phyloP scores from a whole-genome alignment of 2,113 vertebrate species.

The Holacanthus passer region DNA sequence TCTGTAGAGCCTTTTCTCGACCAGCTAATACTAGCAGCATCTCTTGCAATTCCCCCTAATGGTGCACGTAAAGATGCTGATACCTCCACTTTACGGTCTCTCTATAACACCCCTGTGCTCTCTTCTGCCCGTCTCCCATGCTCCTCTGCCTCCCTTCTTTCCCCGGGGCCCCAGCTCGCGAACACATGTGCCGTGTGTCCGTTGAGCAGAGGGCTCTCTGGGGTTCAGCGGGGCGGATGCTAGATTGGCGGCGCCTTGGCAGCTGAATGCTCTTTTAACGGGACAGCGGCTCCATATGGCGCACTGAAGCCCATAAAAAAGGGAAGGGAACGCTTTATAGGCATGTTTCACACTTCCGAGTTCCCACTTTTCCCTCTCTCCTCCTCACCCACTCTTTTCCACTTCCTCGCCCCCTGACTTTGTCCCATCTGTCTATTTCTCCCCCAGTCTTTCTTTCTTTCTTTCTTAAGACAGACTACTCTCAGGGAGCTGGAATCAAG shows the following conservation, averaged over 20 bases:
- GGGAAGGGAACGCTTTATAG: conserved; percentile 81
- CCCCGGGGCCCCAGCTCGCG: conserved; percentile 64
- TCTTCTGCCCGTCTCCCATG: conserved; percentile 34
- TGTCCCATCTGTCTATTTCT: conserved; percentile 52
- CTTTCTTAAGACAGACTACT: conserved; percentile 37
- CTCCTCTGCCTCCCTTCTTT: conserved; percentile 57
- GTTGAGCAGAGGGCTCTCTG: conserved; percentile 65
- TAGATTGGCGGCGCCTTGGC: conserved; percentile 73
- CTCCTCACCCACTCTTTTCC: conserved; percentile 51
- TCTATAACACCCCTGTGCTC: conserved; percentile 3
- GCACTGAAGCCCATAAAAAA: conserved; percentile 74
- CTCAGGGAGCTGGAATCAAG: conserved; percentile 58
- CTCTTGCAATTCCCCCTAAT: neutral
- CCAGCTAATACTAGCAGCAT: neutral
- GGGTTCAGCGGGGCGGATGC: conserved; percentile 74
- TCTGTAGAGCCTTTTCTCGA: neutral
- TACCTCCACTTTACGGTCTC: neutral
- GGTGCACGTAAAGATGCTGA: neutral
- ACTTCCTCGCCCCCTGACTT: conserved; percentile 46
- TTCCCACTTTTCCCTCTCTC: conserved; percentile 69
- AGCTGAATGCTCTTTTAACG: conserved; percentile 79
- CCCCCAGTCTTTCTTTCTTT: conserved; percentile 3
- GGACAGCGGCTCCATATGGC: conserved; percentile 82
- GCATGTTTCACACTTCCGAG: conserved; percentile 86
- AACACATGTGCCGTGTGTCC: conserved; percentile 82